These are phyloP conservation scores for Heliothis peltigera DNA, from an alignment of 2,888 invertebrate species.

Conservation along the genomic window DNA sequence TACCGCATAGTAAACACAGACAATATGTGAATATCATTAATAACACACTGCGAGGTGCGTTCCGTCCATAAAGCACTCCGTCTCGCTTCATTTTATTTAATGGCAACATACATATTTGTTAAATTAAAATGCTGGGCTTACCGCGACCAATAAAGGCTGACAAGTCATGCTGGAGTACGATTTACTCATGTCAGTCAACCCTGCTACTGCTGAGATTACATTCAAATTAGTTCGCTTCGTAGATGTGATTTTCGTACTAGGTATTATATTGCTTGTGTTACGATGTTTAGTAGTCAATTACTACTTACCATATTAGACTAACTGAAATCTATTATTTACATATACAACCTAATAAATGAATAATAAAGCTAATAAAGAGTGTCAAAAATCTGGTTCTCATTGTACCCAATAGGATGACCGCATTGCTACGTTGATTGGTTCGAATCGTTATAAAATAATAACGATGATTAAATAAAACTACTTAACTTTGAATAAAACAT, in stretches of 20 bases:
- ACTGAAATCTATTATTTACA: too few species aligned
- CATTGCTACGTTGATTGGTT: too few species aligned
- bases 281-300: too few species aligned
- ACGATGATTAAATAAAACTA: too few species aligned
- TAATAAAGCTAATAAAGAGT: too few species aligned
- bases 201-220: slow-evolving; percentile 29
- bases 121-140: slow-evolving; percentile 57
- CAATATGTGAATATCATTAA: slow-evolving; percentile 41
- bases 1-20: slow-evolving; percentile 46
- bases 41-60: slow-evolving; percentile 31
- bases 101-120: slow-evolving; percentile 41
- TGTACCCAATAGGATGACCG: too few species aligned
- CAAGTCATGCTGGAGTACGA: slow-evolving; percentile 54
- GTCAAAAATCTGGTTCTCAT: too few species aligned
- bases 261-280: too few species aligned
- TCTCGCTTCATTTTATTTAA: slow-evolving; percentile 47
- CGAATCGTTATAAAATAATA: too few species aligned
- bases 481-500: too few species aligned
- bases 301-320: too few species aligned
- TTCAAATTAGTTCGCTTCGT: slow-evolving; percentile 24
- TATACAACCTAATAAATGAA: too few species aligned
- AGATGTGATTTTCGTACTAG: not conserved
- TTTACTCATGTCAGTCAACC: slow-evolving; percentile 64
- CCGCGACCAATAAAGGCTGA: slow-evolving; percentile 59
- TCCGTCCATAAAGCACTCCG: slow-evolving; percentile 41